Evolutionary conservation across 1,140 invertebrate genomes (phyloP), one percentile per base, ranked within the genome.

Genomic region (Bombus picipes): DNA sequence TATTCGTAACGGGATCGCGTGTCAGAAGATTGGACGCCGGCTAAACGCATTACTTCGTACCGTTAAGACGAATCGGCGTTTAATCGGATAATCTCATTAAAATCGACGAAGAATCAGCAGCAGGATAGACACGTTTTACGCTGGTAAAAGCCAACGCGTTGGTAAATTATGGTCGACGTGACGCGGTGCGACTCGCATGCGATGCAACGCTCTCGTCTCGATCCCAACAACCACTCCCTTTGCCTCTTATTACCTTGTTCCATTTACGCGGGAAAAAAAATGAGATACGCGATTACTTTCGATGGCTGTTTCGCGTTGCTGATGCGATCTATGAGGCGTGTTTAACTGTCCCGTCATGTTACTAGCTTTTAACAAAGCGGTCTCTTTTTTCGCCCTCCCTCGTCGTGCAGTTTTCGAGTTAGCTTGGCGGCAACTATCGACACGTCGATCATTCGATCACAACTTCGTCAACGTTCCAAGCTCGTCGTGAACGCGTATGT

Each of bases 41-140:
- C 71, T 81, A 81, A 90, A 85, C 80, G 77, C 77, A 83, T 89
- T 85, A 81, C 65, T n/a, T 81, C 82, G 81, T 86, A 77, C 81
- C 87, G 87, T 89, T 90, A 90, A 90, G 88, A 89, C 88, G 88
- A 76, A 86, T 88, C 85, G 62, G 41, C 59, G 43, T 79, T 84
- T 84, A 89, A 89, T 89, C 88, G 81, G 77, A 87, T 89, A 89
- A 90, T 89, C 88, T n/a, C 81, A 87, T 89, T 89, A 89, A 68
- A 70, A 78, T 80, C 65, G 74, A 25, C 37, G 65, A 81, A 86
- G 87, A 89, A 88, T 80, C 74, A 12, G 59, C 28, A 43, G 34
- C 3, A 6, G 47, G 15, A 70, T n/a, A 41, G 53, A 5, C 39
- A 28, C 68, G 83, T 81, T 81, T 32, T 18, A 53, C 68, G 59